phyloP scores from a whole-genome alignment of 2,797 vertebrate genomes.

The Mastacembelus armatus region DNA sequence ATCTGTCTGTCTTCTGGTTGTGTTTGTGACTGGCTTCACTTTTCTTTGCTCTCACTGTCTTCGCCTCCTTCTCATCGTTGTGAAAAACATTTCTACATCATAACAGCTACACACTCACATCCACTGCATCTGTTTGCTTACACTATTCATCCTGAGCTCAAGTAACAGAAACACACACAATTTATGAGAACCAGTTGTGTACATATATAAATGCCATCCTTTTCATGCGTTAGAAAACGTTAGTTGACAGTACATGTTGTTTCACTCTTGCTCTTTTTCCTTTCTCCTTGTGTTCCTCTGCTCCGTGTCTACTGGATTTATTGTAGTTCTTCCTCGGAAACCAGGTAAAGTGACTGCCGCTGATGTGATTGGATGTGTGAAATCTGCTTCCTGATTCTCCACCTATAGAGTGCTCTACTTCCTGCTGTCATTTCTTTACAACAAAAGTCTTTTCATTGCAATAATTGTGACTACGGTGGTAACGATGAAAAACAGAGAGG shows the following conservation, averaged over 20 bases:
- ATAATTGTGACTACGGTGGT: too few species aligned
- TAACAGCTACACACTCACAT: slow-evolving; percentile 24
- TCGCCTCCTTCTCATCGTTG: slow-evolving; percentile 29
- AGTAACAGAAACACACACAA: not conserved
- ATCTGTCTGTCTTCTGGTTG: not conserved
- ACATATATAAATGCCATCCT: slow-evolving; percentile 2
- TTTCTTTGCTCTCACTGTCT: slow-evolving; percentile 34
- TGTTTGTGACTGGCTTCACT: slow-evolving; percentile 45
- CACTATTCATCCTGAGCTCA: slow-evolving; percentile 40
- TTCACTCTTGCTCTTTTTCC: slow-evolving; percentile 80
- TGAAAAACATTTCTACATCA: not conserved
- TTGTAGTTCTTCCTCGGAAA: slow-evolving; percentile 99
- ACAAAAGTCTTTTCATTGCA: too few species aligned
- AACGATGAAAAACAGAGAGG: not conserved
- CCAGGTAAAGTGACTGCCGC: slow-evolving; percentile 94
- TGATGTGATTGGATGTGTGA: slow-evolving; percentile 65
- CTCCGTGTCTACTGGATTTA: slow-evolving; percentile 82
- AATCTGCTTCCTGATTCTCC: slow-evolving; percentile 69
- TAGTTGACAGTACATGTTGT: slow-evolving; percentile 63
- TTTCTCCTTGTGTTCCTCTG: slow-evolving; percentile 77
- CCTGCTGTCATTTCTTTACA: not conserved
- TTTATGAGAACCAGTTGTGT: not conserved
- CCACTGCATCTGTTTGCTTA: slow-evolving; percentile 16
- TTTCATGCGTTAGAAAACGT: slow-evolving; percentile 22
- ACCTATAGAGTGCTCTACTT: slow-evolving; percentile 23